phyloP scores from a whole-genome alignment of 2,113 vertebrate genomes.

The Strix uralensis region DNA sequence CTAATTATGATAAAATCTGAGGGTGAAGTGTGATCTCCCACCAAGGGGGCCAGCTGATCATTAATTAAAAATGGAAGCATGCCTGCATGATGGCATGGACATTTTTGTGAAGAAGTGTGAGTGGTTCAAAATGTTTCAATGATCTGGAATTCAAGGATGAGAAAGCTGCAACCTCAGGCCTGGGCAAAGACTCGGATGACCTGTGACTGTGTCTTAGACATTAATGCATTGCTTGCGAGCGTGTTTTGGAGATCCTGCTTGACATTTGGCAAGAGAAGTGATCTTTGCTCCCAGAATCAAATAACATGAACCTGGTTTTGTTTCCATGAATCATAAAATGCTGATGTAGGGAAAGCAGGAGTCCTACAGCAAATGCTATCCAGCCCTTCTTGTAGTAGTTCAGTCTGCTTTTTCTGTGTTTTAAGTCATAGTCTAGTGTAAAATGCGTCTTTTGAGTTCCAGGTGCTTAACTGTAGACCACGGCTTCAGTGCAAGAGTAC shows the following conservation, averaged over 20 bases:
- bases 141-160: background rate
- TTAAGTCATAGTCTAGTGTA: background rate
- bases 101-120: background rate
- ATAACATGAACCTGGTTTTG: background rate
- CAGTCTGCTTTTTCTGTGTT: background rate
- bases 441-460: background rate
- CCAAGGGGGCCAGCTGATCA: background rate
- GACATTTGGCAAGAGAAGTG: background rate
- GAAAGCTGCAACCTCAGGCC: background rate
- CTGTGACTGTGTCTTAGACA: background rate
- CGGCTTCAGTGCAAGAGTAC: background rate
- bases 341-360: background rate
- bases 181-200: background rate
- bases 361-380: background rate
- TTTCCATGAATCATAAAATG: background rate
- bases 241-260: background rate
- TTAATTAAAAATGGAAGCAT: background rate
- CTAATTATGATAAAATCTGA: background rate
- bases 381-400: background rate
- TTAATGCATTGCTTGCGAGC: accelerated
- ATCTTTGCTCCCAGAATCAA: background rate
- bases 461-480: background rate
- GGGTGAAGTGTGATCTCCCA: background rate
- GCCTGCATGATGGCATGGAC: background rate
- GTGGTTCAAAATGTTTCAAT: background rate